Conservation (phyloP, 2,113 vertebrate genomes). For the Aleadryas rufinucha region DNA sequence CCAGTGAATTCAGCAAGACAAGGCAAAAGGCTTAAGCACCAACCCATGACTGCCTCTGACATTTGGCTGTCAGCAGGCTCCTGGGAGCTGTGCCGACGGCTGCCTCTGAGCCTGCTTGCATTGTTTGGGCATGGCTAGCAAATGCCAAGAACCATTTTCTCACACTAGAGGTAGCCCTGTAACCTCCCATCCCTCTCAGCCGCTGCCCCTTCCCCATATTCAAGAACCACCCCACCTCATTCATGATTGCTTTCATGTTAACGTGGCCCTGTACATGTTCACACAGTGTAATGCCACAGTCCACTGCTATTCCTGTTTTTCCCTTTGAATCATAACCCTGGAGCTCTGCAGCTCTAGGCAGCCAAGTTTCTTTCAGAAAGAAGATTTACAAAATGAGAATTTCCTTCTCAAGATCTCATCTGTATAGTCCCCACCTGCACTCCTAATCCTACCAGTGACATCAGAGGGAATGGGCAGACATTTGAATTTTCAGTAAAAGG, state of each 20-base stretch:
- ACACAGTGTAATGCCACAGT: not conserved
- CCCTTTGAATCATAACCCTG: not conserved
- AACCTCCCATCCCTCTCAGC: not conserved
- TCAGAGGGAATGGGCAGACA: not conserved
- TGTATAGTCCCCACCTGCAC: not conserved
- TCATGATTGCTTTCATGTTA: not conserved
- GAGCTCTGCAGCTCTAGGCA: not conserved
- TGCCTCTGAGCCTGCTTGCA: not conserved
- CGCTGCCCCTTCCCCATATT: not conserved
- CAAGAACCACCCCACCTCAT: not conserved
- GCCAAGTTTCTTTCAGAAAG: constrained; percentile 28
- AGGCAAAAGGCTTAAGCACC: not conserved
- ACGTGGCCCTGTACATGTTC: rapidly evolving
- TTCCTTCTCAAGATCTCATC: constrained; percentile 7
- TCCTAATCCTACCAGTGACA: constrained; percentile 17
- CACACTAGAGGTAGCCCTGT: not conserved
- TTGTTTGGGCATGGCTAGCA: not conserved
- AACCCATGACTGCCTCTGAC: not conserved
- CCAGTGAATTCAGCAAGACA: not conserved
- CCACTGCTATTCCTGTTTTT: not conserved
- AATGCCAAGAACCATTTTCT: not conserved
- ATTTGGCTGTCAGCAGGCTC: not conserved
- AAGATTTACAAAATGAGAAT: constrained; percentile 36
- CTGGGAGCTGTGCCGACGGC: not conserved
- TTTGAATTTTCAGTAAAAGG: not conserved